Base-by-base conservation (phyloP, 2,113 vertebrate genomes). In the Vimba vimba region DNA sequence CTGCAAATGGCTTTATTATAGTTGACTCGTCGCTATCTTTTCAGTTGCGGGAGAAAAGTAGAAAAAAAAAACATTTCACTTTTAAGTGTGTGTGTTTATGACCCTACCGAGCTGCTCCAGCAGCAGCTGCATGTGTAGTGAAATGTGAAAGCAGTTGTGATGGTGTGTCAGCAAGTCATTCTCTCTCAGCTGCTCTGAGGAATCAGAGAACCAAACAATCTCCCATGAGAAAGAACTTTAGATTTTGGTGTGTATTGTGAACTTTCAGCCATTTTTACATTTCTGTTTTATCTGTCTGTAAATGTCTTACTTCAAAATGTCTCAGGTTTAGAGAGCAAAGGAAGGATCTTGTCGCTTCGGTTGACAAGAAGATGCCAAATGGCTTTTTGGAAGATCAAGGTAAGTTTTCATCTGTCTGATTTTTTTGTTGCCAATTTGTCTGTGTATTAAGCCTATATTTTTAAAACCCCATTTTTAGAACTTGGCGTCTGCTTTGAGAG, bases 371-470 rank as follows among this genome's bases (percentile, higher is more conserved):
- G 94, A 95, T 98, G 92, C 98, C 98, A 1, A 99, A 99, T 90
- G 97, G 97, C 86, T 97, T 98, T 93, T 91, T 98, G 86, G 98
- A 99, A 76, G 98, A 99, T 47, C 97, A 98, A 97, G 98, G 98
- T 99, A 96, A 52, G 83, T 59, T 23, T 39, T 45, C 1, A 9
- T 73, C 43, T 43, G 68, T 43, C 21, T 23, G 9, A 43, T 23
- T 71, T 23, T 64, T 64, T 71, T 23, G 33, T 4, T 71, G 9
- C 15, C 39, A 23, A 36, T 36, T 33, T n/a, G 62, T 57, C 15
- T 12, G 17, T 66, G 57, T 8, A 45, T 36, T 2, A 36, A 69
- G n/a, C 4, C 15, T 30, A 5, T 66, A 66, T 47, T 55, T 68
- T 69, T 25, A 55, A 21, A 83, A 39, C 62, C 25, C 21, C n/a